phyloP scores from a whole-genome alignment of 2,113 vertebrate genomes.

The Lanius collurio region DNA sequence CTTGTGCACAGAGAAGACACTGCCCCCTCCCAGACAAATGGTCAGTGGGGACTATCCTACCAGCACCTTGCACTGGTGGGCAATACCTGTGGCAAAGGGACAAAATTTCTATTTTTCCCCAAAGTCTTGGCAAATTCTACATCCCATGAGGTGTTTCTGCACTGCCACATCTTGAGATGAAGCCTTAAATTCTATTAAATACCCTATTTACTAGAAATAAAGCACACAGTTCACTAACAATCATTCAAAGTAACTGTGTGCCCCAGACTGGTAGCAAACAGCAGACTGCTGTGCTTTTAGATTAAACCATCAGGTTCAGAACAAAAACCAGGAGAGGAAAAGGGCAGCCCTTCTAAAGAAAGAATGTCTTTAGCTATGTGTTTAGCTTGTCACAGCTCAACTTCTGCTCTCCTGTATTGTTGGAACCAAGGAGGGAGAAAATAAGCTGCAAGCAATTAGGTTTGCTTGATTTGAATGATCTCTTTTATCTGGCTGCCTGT shows the following conservation, averaged over 20 bases:
- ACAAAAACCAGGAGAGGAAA: neutral
- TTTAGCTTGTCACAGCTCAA: neutral
- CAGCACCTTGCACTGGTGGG: rapidly evolving
- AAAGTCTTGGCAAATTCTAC: neutral
- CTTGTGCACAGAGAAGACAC: neutral
- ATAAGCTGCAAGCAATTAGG: neutral
- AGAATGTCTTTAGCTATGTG: neutral
- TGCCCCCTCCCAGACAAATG: neutral
- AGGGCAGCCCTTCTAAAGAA: neutral
- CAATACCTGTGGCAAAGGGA: neutral
- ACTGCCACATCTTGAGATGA: neutral
- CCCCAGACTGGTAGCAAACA: neutral
- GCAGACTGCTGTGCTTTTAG: neutral
- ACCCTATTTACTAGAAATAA: neutral
- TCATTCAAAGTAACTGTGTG: neutral
- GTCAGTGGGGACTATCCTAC: rapidly evolving
- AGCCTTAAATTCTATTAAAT: neutral
- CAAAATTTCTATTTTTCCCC: neutral
- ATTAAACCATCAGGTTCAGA: neutral
- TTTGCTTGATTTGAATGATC: neutral
- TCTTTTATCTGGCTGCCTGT: neutral
- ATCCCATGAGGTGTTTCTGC: neutral
- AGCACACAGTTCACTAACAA: neutral
- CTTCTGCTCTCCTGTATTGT: neutral
- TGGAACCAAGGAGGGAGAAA: neutral